Base-by-base conservation (phyloP, 2,888 invertebrate species). In the Orchestes rusci region DNA sequence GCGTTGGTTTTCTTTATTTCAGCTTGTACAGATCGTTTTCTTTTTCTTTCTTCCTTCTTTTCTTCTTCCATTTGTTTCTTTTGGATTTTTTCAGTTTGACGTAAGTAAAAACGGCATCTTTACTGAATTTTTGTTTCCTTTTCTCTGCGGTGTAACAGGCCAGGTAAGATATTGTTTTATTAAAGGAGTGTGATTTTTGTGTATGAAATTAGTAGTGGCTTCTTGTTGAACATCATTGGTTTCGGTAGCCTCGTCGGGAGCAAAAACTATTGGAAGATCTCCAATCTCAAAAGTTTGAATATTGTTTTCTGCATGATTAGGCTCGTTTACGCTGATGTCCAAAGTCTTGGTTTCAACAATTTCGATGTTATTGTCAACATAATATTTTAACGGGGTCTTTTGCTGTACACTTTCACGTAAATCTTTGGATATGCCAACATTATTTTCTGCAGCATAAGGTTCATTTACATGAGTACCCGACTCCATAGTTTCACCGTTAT, bases 241-340 rank as follows among this genome's bases (percentile, higher is more conserved):
- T 3, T 2, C 15, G 18, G 15, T 2, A n/a, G n/a, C n/a, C n/a
- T n/a, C n/a, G n/a, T n/a, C n/a, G 37, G 39, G 16, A 36, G 34
- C 43, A 16, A 44, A 27, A 20, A 44, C 18, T 7, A 39, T 39
- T 32, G 44, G 44, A 33, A 39, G 5, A 19, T 44, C 39, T 39
- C 27, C 16, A 33, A 44, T 44, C 16, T 39, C 23, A 38, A 44
- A 39, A n/a, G n/a, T n/a, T n/a, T 39, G 31, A 39, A 39, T 15
- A 39, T 39, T 39, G 12, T 39, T 30, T 4, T 29, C 16, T 3
- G 30, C 39, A 39, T 3, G 8, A 4, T 4, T 20, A 37, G 37
- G 13, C 3, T 37, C 37, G 12, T n/a, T n/a, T 37, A 19, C 3
- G 16, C 23, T 20, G 18, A 33, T 19, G n/a, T 13, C n/a, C 4